Percentiles rank a stretch among this genome's conserved stretches.
Conservation (phyloP, 2,888 invertebrate genomes). For the Drosophila nigritarsus region DNA sequence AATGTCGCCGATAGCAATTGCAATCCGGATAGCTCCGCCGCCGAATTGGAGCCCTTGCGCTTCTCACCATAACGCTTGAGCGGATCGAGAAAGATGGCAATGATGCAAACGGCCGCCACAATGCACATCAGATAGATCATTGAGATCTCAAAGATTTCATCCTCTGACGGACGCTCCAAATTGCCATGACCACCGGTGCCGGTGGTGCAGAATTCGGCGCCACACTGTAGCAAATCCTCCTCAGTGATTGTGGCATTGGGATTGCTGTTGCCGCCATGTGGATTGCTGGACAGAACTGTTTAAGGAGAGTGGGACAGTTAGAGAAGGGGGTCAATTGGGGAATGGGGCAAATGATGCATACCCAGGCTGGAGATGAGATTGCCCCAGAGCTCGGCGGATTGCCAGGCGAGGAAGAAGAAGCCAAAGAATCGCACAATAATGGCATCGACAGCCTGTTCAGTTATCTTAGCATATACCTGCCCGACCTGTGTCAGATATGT, state of each 20-base stretch:
- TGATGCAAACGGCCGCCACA: constrained; percentile 92
- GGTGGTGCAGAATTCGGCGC: constrained; percentile 93
- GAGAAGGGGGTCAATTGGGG: neutral
- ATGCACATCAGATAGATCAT: constrained; percentile 96
- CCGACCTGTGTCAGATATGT: constrained; percentile 98
- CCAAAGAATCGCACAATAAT: constrained; percentile 99
- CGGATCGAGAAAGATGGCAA: constrained; percentile 95
- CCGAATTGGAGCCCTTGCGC: constrained; percentile 90
- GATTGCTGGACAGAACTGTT: constrained; percentile 90
- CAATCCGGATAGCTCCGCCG: constrained; percentile 90
- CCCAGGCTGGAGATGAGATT: constrained; percentile 96
- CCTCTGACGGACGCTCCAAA: constrained; percentile 92
- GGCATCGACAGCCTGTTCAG: constrained; percentile 94
- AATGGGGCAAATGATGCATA: constrained; percentile 52
- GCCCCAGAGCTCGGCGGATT: constrained; percentile 98
- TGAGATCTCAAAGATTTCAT: constrained; percentile 94
- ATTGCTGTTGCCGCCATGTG: constrained; percentile 86
- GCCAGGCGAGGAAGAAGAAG: constrained; percentile 99
- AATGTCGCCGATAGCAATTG: constrained; percentile 94
- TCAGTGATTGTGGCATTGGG: constrained; percentile 85
- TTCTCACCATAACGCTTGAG: constrained; percentile 96
- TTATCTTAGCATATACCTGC: constrained; percentile 94
- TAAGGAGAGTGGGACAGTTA: neutral
- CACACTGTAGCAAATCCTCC: constrained; percentile 88
- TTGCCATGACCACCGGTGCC: constrained; percentile 90